Base-by-base conservation (phyloP, 2,797 vertebrate genomes). In the Sylvilagus floridanus region DNA sequence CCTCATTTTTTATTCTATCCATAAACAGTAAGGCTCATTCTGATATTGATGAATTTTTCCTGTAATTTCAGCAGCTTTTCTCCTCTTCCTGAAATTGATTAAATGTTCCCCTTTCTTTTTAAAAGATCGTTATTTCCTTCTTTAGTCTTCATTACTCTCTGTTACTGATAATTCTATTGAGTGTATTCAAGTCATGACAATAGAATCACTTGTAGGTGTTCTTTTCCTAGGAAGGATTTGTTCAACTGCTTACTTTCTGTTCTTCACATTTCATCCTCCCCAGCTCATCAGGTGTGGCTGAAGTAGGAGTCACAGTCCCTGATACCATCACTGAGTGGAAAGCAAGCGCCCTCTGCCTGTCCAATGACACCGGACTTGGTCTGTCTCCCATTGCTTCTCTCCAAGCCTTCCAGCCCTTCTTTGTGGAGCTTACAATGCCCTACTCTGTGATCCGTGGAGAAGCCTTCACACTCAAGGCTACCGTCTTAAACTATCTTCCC, bases 381-480 rank as follows among this genome's bases (percentile, higher is more conserved):
- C 96, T 99, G 78, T 98, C 99, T 0, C 97, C 97, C 0, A 96
- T 97, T 35, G 83, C 87, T 0, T 97, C 96, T 21, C 96, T 99
- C 88, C 98, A n/a, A 0, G 98, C 97, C 94, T 99, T 99, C 98
- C 98, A 99, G 98, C 99, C 99, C 0, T 99, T 99, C 98, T 99
- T 99, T 7, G 97, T 99, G 50, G 98, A 99, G 7, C 98, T 99
- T 82, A 99, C 98, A 0, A 10, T 99, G 95, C 99, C 99, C 21
- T 99, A 99, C 97, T 99, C 99, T 0, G 98, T 99, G 72, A 96
- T 99, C 96, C 98, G 98, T 5, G 99, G 99, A 10, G 99, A 99
- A 94, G 96, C 95, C 86, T 99, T 99, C 82, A 95, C 81, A 0
- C 98, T 99, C 92, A 99, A 98, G 96, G 99, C 99, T 93, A 99